These are phyloP conservation scores for Panonychus citri DNA, from an alignment of 1,140 invertebrate genomes.

Conservation along the genomic window DNA sequence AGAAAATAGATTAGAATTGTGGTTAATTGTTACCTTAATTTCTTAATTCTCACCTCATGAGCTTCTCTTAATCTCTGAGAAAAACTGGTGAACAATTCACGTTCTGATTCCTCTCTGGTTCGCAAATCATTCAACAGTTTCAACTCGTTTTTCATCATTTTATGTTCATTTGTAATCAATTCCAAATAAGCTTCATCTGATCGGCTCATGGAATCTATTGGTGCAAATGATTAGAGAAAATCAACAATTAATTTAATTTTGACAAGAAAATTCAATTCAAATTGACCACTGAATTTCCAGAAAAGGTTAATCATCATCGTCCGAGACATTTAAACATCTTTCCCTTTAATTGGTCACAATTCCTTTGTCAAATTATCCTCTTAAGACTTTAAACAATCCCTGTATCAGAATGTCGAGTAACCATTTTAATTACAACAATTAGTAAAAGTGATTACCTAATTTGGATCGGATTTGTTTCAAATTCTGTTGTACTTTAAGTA, in stretches of 20 bases:
- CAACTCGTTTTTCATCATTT: constrained; percentile 1
- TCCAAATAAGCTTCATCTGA: constrained; percentile 1
- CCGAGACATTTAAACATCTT: no score
- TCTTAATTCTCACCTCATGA: background rate
- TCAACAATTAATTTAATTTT: background rate
- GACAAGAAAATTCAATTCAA: background rate
- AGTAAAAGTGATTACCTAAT: background rate
- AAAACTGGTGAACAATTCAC: background rate
- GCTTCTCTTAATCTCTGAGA: constrained; percentile 1
- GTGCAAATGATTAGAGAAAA: background rate
- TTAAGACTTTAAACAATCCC: no score
- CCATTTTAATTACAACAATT: no score
- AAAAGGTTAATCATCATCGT: no score
- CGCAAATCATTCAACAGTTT: background rate
- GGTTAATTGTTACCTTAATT: background rate
- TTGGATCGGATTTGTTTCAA: background rate
- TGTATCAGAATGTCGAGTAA: no score
- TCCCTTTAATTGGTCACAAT: no score
- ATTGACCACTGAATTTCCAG: no score
- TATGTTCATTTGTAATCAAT: background rate
- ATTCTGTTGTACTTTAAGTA: background rate
- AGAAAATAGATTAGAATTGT: background rate
- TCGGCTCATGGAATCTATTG: background rate
- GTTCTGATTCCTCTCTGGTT: background rate
- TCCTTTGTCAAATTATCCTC: no score